Base-by-base conservation (phyloP, 2,113 vertebrate species). In the Centropus unirufus region DNA sequence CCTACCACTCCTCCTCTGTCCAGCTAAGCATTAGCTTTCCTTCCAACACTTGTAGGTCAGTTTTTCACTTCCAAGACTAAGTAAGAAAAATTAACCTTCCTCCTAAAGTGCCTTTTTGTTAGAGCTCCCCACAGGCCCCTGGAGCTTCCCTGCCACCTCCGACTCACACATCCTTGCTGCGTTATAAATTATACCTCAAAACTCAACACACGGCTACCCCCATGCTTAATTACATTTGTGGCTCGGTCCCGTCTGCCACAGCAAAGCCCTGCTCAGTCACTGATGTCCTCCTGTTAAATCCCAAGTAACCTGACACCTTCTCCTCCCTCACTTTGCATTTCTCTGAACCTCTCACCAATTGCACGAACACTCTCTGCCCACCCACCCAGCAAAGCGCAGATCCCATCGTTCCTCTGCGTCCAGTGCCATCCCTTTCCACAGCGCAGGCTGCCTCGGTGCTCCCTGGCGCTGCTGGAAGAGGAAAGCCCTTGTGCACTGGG, bases 1-100 rank as follows among this genome's bases (percentile, higher is more conserved):
- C 32, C 13, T 67, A 4, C 22, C 57, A 2, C 61, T 44, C 1
- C 1, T 36, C 51, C n/a, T 77, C 27, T n/a, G 26, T 1, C 0
- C 32, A 40, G 73, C 22, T 30, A 36, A 47, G 57, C 17, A 46
- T 55, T 14, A 30, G 23, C 42, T 67, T n/a, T 42, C 61, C 84
- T 64, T 39, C 42, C 21, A 59, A 39, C 8, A 4, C 13, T 87
- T 47, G 44, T 29, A 27, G 32, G 23, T 52, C 30, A 6, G 13
- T 30, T 58, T 36, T 62, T 21, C 17, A 2, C 8, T 52, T 49
- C 51, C 24, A 59, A 72, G 57, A 74, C 51, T 6, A 47, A 83
- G 40, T 34, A 29, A 1, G 1, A 55, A 76, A 58, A 74, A 81
- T 39, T 55, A 72, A 39, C 30, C 67, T 57, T 54, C 32, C 51